Conservation (phyloP, 2,888 invertebrate genomes). For the Macaria notata region DNA sequence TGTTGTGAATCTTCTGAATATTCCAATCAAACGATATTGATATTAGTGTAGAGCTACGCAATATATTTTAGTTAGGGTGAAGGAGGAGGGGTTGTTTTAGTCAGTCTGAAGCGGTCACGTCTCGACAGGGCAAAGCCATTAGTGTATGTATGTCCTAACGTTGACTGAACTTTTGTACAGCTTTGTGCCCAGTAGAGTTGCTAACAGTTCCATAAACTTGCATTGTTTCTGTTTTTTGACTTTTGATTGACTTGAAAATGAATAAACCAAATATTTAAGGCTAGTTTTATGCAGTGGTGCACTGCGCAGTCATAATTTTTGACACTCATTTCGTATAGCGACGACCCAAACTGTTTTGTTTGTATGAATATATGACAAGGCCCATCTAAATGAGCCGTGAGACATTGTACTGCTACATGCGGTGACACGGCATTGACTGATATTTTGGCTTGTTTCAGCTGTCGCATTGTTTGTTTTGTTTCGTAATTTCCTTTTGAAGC, state of each 20-base stretch:
- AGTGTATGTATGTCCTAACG: slow-evolving; percentile 25
- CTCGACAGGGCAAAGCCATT: slow-evolving; percentile 22
- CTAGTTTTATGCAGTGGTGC: neutral
- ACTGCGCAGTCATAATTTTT: slow-evolving; percentile 3
- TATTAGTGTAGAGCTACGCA: no score
- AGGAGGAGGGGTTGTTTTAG: neutral
- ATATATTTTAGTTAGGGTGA: neutral
- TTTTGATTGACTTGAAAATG: no score
- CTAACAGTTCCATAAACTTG: no score
- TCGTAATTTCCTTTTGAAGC: slow-evolving; percentile 11
- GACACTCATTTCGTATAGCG: slow-evolving; percentile 6
- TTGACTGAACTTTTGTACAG: slow-evolving; percentile 20
- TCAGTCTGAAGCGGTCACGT: slow-evolving; percentile 1
- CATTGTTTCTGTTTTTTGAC: no score
- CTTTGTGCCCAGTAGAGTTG: slow-evolving; percentile 8
- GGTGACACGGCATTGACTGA: slow-evolving; percentile 20
- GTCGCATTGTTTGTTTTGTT: slow-evolving; percentile 20
- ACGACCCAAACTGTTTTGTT: slow-evolving; percentile 3
- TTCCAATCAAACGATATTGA: no score
- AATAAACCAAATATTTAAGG: no score
- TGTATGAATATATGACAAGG: slow-evolving; percentile 2
- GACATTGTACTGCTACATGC: slow-evolving; percentile 12
- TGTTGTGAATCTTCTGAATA: no score
- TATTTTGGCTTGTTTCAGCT: slow-evolving; percentile 14
- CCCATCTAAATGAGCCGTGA: slow-evolving; percentile 12